phyloP scores from a whole-genome alignment of 2,888 invertebrate species.

The Troilus luridus region DNA sequence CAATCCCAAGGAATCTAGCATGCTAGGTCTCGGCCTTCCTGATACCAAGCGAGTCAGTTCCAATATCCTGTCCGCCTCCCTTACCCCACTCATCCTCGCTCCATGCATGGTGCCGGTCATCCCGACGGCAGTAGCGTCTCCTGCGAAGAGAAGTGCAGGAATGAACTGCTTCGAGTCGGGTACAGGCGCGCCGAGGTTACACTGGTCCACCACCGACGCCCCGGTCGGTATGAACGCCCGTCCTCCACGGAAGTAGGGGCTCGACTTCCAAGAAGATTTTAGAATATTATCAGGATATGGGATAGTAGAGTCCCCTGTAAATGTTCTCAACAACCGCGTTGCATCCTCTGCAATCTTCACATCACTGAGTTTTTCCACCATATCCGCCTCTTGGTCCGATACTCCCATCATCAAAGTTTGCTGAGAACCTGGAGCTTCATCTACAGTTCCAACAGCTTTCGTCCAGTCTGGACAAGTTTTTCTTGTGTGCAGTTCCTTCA shows the following conservation, averaged over 20 bases:
- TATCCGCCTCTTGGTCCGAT: conserved; percentile 61
- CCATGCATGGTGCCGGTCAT: conserved; percentile 87
- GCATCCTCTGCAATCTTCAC: conserved; percentile 63
- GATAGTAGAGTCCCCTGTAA: conserved; percentile 63
- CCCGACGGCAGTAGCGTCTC: conserved; percentile 84
- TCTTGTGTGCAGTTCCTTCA: conserved; percentile 75
- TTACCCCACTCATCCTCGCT: conserved; percentile 83
- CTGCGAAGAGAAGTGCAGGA: conserved; percentile 79
- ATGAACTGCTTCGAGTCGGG: conserved; percentile 52
- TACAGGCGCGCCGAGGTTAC: conserved; percentile 79
- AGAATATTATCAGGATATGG: conserved; percentile 66
- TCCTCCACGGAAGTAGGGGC: conserved; percentile 67
- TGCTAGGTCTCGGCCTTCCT: conserved; percentile 60
- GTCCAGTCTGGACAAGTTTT: conserved; percentile 76
- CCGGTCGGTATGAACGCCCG: conserved; percentile 66
- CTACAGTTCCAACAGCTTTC: conserved; percentile 77
- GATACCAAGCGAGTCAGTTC: conserved; percentile 67
- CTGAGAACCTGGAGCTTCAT: conserved; percentile 79
- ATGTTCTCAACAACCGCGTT: conserved; percentile 61
- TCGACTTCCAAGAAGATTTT: conserved; percentile 67
- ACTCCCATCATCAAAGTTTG: conserved; percentile 82
- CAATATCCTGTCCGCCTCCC: conserved; percentile 84
- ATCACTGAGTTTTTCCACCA: conserved; percentile 62
- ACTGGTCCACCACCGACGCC: conserved; percentile 76
- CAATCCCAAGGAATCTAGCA: neutral